These are phyloP conservation scores for Sturnira hondurensis DNA, from an alignment of 2,113 vertebrate species.

Conservation along the genomic window DNA sequence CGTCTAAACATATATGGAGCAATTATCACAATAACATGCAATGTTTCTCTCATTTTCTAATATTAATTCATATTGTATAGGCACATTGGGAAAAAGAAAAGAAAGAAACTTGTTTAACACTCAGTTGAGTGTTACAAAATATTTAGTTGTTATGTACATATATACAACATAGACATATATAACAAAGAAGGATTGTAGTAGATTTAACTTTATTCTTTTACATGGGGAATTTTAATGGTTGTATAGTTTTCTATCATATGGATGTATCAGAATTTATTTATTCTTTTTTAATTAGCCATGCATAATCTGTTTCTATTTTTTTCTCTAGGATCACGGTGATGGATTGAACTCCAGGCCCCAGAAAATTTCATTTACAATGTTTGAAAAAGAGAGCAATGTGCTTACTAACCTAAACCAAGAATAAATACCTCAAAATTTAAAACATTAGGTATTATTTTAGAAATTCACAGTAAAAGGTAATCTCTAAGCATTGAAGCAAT, in stretches of 20 bases:
- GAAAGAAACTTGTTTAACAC: not conserved
- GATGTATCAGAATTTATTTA: not conserved
- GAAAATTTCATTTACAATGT: not conserved
- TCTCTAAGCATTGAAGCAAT: not conserved
- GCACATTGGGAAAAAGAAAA: not conserved
- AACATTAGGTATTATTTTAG: not conserved
- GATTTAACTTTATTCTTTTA: not conserved
- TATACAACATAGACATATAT: not conserved
- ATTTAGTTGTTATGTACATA: not conserved
- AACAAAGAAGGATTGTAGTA: not conserved
- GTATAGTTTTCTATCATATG: not conserved
- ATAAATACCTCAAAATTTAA: not conserved
- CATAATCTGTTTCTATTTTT: not conserved
- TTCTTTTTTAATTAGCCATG: not conserved
- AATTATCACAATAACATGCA: not conserved
- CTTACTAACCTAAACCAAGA: not conserved
- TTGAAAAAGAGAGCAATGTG: not conserved
- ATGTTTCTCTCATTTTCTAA: not conserved
- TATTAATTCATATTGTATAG: not conserved
- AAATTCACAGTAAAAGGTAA: not conserved
- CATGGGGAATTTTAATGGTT: not conserved
- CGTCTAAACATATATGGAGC: rapidly evolving
- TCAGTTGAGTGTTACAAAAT: not conserved
- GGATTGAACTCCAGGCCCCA: not conserved
- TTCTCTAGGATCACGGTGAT: not conserved